Conservation (phyloP, 2,888 invertebrate species). For the Andrena marginata region DNA sequence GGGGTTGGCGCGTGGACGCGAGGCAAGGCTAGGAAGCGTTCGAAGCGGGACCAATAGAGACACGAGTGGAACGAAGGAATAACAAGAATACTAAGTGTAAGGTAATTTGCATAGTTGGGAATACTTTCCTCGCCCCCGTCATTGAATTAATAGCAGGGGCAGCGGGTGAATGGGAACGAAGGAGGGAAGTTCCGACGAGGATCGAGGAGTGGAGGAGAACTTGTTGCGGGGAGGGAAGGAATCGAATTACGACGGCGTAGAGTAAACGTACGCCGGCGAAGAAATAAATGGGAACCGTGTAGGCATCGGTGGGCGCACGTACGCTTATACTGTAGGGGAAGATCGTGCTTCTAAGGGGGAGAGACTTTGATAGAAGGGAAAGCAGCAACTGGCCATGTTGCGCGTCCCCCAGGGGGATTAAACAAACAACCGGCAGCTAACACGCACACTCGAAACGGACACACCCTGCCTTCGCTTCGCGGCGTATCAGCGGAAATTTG, state of each 20-base stretch:
- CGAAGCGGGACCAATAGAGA: neutral
- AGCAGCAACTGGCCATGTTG: slow-evolving; percentile 55
- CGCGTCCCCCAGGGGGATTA: slow-evolving; percentile 58
- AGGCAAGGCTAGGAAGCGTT: neutral
- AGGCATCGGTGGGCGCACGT: neutral
- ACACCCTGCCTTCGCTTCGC: slow-evolving; percentile 63
- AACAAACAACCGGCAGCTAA: slow-evolving; percentile 63
- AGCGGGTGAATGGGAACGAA: neutral
- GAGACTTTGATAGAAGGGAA: slow-evolving; percentile 40
- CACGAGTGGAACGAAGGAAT: neutral
- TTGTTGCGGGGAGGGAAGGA: neutral
- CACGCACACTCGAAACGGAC: slow-evolving; percentile 67
- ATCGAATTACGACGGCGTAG: neutral
- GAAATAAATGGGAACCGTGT: slow-evolving; percentile 3
- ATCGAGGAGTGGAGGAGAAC: neutral
- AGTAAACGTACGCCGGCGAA: neutral
- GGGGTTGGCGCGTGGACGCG: neutral
- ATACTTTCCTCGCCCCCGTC: neutral
- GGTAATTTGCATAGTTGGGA: neutral
- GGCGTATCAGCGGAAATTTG: slow-evolving; percentile 50
- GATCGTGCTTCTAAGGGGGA: slow-evolving; percentile 6
- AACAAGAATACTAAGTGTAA: neutral
- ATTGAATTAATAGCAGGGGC: too few relatives aligned
- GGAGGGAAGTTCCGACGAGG: neutral
- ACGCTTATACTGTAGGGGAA: neutral